Percentiles rank a stretch among this genome's conserved stretches.
These are phyloP conservation scores for Pseudoatta argentina DNA, from an alignment of 1,140 invertebrate species.

Conservation along the genomic window DNA sequence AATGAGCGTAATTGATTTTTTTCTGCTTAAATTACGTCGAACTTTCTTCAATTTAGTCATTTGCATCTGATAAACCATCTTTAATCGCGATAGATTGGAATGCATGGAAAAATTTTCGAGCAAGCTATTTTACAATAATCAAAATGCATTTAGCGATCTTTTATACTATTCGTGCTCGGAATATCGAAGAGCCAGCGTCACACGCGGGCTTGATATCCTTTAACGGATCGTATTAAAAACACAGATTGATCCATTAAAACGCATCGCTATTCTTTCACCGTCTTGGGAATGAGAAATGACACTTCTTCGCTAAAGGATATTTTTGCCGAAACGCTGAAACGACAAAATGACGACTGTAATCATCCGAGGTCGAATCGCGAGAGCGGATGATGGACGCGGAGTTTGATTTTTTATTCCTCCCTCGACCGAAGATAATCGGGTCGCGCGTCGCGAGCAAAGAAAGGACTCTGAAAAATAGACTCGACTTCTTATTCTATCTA, in stretches of 20 bases:
- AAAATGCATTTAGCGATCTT: neutral
- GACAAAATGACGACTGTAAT: slow-evolving; percentile 50
- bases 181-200: slow-evolving; percentile 5
- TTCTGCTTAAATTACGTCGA: slow-evolving; percentile 19
- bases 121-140: neutral
- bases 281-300: slow-evolving; percentile 33
- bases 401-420: slow-evolving; percentile 26
- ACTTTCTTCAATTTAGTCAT: slow-evolving; percentile 21
- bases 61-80: slow-evolving; percentile 27
- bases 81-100: slow-evolving; percentile 9
- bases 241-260: neutral
- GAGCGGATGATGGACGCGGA: slow-evolving; percentile 39
- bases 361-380: slow-evolving; percentile 41
- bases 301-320: slow-evolving; percentile 13
- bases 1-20: slow-evolving; percentile 25
- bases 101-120: neutral
- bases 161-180: slow-evolving; percentile 10
- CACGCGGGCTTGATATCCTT: neutral
- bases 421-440: slow-evolving; percentile 40
- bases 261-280: neutral
- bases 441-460: slow-evolving; percentile 39
- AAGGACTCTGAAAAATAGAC: slow-evolving; percentile 46
- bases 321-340: slow-evolving; percentile 39
- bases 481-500: slow-evolving; percentile 34
- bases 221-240: slow-evolving; percentile 7